Conservation (phyloP, 2,888 invertebrate genomes). For the Platycheirus albimanus region DNA sequence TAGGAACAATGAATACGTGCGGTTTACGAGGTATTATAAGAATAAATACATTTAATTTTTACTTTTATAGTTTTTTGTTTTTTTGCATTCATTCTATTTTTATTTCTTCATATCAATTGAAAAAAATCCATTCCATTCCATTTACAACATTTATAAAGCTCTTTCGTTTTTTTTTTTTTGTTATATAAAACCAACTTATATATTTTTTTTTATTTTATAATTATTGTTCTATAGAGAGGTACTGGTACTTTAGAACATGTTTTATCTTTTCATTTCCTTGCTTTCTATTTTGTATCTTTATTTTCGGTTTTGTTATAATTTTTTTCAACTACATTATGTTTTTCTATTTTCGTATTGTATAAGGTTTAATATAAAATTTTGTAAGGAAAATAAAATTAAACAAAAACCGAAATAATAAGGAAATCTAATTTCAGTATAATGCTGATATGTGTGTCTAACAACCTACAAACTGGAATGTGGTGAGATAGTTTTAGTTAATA, state of each 20-base stretch:
- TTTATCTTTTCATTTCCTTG: slow-evolving; percentile 58
- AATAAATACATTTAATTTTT: slow-evolving; percentile 40
- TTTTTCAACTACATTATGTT: background rate
- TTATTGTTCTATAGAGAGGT: slow-evolving; percentile 64
- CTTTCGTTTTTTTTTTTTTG: slow-evolving; percentile 41
- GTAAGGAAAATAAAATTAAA: background rate
- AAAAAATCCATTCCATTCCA: slow-evolving; percentile 42
- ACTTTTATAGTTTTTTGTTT: slow-evolving; percentile 21
- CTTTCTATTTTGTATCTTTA: slow-evolving; percentile 48
- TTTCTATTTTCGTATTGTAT: slow-evolving; percentile 5
- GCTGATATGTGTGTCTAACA: slow-evolving; percentile 73
- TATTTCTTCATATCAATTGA: slow-evolving; percentile 13
- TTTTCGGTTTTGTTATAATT: slow-evolving; percentile 15
- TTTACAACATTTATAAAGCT: slow-evolving; percentile 48
- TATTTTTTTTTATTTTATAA: slow-evolving; percentile 37
- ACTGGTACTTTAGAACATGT: slow-evolving; percentile 70
- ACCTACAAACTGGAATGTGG: slow-evolving; percentile 73
- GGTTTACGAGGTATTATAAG: slow-evolving; percentile 65
- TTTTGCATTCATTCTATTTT: slow-evolving; percentile 20
- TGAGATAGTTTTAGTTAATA: slow-evolving; percentile 62
- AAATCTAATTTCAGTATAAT: slow-evolving; percentile 30
- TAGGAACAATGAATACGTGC: slow-evolving; percentile 73
- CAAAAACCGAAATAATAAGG: background rate
- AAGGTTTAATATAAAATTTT: slow-evolving; percentile 7
- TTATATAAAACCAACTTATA: slow-evolving; percentile 35